These are phyloP conservation scores for Leistus spinibarbis DNA, from an alignment of 2,888 invertebrate genomes.

Conservation along the genomic window DNA sequence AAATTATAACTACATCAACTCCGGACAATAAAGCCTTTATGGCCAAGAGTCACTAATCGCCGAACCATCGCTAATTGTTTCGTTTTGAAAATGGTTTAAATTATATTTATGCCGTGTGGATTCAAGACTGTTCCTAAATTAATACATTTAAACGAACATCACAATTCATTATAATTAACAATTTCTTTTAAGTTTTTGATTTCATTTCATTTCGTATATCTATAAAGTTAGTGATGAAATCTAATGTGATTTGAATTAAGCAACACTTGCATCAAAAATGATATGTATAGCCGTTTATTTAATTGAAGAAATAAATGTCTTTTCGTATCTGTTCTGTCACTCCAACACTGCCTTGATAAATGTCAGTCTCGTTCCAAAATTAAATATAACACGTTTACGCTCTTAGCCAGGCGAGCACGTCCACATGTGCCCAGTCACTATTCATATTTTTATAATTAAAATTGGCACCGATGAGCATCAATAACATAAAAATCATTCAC, in stretches of 20 bases:
- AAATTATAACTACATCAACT: slow-evolving; percentile 2
- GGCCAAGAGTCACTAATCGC: neutral
- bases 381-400: slow-evolving; percentile 9
- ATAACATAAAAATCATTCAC: slow-evolving; percentile 7
- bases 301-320: neutral
- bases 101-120: too few species aligned
- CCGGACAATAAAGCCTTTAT: slow-evolving; percentile 1
- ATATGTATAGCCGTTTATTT: neutral
- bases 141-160: too few species aligned
- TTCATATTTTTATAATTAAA: slow-evolving; percentile 1
- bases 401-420: neutral
- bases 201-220: too few species aligned
- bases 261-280: neutral
- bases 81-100: too few species aligned
- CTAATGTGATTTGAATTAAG: neutral
- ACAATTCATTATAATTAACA: too few species aligned
- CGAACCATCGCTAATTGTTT: neutral
- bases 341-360: slow-evolving; percentile 1
- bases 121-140: too few species aligned
- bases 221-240: neutral
- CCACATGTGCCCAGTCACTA: neutral
- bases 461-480: slow-evolving; percentile 2
- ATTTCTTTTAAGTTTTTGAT: too few species aligned
- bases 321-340: neutral
- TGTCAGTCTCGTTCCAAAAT: slow-evolving; percentile 11